phyloP scores from a whole-genome alignment of 2,888 invertebrate genomes.

The Sphinx pinastri region DNA sequence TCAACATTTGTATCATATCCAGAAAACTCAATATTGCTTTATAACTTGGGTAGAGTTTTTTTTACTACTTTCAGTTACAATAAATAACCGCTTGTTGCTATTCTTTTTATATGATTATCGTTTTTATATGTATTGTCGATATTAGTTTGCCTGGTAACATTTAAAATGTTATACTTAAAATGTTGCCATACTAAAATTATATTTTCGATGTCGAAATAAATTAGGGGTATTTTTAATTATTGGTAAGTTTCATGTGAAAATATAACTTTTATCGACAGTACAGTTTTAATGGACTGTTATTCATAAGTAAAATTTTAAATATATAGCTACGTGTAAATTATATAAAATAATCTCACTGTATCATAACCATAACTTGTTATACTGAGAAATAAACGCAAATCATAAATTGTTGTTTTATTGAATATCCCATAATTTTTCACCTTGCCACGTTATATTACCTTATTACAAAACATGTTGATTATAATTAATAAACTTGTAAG shows the following conservation, averaged over 20 bases:
- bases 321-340: conserved; percentile 39
- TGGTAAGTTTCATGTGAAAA: conserved; percentile 11
- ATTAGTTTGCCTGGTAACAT: neutral
- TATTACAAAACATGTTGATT: no score
- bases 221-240: conserved; percentile 10
- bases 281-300: conserved; percentile 36
- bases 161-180: neutral
- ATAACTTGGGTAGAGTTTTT: neutral
- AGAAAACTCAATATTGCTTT: neutral
- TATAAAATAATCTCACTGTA: conserved; percentile 50
- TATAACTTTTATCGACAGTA: conserved; percentile 12
- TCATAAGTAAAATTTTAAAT: conserved; percentile 35
- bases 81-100: neutral
- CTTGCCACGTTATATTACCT: neutral
- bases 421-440: conserved; percentile 25
- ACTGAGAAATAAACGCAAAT: conserved; percentile 57
- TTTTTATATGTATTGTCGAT: conserved; percentile 24
- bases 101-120: conserved; percentile 1
- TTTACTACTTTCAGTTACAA: neutral
- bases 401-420: conserved; percentile 34
- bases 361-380: conserved; percentile 42
- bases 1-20: neutral
- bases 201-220: neutral
- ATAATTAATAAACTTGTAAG: no score
- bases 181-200: conserved; percentile 8